Percentiles rank a stretch among this genome's conserved stretches.
Conservation (phyloP, 2,888 invertebrate species). For the Drymonia ruficornis region DNA sequence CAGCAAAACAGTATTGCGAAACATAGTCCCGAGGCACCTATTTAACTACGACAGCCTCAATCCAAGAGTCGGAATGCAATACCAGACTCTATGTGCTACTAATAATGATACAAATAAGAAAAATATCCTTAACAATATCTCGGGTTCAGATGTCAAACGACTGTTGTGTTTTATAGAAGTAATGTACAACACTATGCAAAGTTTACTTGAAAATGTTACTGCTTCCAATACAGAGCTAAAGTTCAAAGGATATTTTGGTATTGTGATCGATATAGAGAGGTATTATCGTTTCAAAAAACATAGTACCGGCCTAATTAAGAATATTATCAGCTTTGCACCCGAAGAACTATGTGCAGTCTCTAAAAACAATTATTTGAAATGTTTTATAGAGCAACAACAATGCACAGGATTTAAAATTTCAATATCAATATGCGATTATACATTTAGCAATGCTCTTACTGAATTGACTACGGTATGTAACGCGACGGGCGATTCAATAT, state of each 20-base stretch:
- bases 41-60: neutral
- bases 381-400: slow-evolving; percentile 16
- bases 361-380: slow-evolving; percentile 16
- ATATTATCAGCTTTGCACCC: neutral
- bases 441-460: slow-evolving; percentile 24
- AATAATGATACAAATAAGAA: neutral
- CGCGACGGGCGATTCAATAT: slow-evolving; percentile 5
- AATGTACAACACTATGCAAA: slow-evolving; percentile 13
- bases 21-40: neutral
- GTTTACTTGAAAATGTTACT: slow-evolving; percentile 10
- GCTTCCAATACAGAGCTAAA: neutral
- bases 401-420: slow-evolving; percentile 22
- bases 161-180: slow-evolving; percentile 14
- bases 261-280: neutral
- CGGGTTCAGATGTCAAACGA: slow-evolving; percentile 10
- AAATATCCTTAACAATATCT: slow-evolving; percentile 6
- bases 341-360: slow-evolving; percentile 3
- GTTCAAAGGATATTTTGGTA: neutral
- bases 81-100: neutral
- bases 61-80: too few species aligned
- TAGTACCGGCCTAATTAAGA: neutral
- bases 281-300: neutral
- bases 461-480: slow-evolving; percentile 9
- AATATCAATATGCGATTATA: slow-evolving; percentile 25
- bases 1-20: neutral